Percentiles rank a stretch among this genome's conserved stretches.
phyloP scores from a whole-genome alignment of 2,888 invertebrate species.

The Eudemis profundana region DNA sequence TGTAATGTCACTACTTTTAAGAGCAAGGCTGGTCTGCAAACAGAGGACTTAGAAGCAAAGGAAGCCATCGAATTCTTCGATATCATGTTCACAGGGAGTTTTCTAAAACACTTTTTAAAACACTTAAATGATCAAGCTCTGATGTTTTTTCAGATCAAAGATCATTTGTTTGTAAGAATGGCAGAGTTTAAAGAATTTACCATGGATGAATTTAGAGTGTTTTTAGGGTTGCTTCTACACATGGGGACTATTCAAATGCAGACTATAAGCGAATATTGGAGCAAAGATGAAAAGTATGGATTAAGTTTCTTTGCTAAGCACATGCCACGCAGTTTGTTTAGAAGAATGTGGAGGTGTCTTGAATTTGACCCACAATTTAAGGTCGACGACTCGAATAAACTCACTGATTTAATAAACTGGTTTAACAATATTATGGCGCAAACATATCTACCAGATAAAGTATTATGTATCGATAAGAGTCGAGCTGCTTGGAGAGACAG shows the following conservation, averaged over 20 bases:
- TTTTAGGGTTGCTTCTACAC: conserved; percentile 25
- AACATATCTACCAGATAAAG: conserved; percentile 15
- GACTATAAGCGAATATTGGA: conserved; percentile 31
- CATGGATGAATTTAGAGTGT: conserved; percentile 28
- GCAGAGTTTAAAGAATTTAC: conserved; percentile 13
- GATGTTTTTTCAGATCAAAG: conserved; percentile 10
- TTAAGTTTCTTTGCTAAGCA: conserved; percentile 29
- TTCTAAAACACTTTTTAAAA: conserved; percentile 7
- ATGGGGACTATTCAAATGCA: conserved; percentile 37
- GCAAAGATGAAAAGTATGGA: conserved; percentile 27
- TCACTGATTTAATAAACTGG: conserved; percentile 23
- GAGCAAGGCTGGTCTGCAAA: background rate
- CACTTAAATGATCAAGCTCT: conserved; percentile 27
- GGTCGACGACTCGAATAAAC: background rate
- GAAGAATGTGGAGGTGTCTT: conserved; percentile 33
- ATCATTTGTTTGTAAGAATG: conserved; percentile 9
- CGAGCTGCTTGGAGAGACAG: conserved; percentile 14
- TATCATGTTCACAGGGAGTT: conserved; percentile 10
- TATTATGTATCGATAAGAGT: conserved; percentile 25
- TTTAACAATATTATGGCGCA: conserved; percentile 25
- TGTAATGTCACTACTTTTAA: conserved; percentile 12
- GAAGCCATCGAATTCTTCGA: conserved; percentile 27
- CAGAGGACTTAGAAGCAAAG: conserved; percentile 6
- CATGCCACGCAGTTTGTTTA: conserved; percentile 33
- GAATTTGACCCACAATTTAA: conserved; percentile 9